Percentiles rank a stretch among this genome's conserved stretches.
These are phyloP conservation scores for Eidolon dupreanum DNA, from an alignment of 2,797 vertebrate genomes.

Conservation along the genomic window DNA sequence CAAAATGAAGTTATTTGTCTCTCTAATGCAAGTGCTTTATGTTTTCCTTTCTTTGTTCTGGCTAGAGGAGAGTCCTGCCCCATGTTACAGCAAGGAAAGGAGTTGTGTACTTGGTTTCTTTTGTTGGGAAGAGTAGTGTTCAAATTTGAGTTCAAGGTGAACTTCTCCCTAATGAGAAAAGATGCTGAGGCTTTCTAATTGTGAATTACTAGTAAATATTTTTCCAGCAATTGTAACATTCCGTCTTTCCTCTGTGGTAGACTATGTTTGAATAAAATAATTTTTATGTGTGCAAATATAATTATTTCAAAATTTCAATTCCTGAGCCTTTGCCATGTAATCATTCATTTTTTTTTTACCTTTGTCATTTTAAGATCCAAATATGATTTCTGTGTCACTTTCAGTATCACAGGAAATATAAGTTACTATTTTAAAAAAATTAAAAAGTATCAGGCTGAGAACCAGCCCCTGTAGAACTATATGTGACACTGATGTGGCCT, in stretches of 20 bases:
- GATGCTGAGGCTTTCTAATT: background rate
- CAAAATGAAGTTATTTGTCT: background rate
- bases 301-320: conserved; percentile 25
- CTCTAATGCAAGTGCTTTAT: background rate
- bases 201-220: background rate
- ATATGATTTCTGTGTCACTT: background rate
- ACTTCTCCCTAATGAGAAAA: background rate
- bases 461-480: background rate
- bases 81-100: background rate
- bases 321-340: background rate
- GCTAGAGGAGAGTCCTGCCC: background rate
- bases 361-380: conserved; percentile 8
- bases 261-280: background rate
- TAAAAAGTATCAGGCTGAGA: background rate
- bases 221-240: background rate
- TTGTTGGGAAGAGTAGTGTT: background rate
- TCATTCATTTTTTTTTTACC: background rate
- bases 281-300: background rate
- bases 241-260: background rate
- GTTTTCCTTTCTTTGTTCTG: background rate
- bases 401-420: background rate
- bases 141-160: conserved; percentile 16
- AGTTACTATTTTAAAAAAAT: background rate
- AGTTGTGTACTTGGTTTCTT: background rate
- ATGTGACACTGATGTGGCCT: background rate